A percentile compares a stretch with the other conserved stretches of the same genome.
Conservation (phyloP, 2,797 vertebrate genomes). For the Aythya fuligula region DNA sequence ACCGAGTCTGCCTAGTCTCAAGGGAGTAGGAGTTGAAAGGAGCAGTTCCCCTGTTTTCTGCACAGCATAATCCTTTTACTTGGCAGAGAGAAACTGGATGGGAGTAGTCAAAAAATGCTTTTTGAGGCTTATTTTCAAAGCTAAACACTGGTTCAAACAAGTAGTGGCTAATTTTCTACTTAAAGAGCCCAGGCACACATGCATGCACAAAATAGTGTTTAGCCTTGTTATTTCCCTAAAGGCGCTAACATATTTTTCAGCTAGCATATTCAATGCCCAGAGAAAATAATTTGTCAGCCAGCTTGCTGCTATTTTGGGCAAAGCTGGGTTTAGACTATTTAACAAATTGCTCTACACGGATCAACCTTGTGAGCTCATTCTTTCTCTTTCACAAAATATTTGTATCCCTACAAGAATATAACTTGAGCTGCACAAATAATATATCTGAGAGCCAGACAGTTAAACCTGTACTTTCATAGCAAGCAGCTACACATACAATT, state of each 20-base stretch:
- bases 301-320: conserved; percentile 46
- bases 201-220: background rate
- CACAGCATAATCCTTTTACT: conserved; percentile 5
- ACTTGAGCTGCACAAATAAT: background rate
- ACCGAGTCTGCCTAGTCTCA: background rate
- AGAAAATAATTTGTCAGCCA: conserved; percentile 50
- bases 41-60: background rate
- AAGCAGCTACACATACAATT: background rate
- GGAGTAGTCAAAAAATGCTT: background rate
- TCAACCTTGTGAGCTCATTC: conserved; percentile 15
- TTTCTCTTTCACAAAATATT: conserved; percentile 22
- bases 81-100: background rate
- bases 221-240: conserved; percentile 48
- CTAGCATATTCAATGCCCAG: conserved; percentile 8
- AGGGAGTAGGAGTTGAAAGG: conserved; percentile 4
- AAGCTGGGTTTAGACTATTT: conserved; percentile 34
- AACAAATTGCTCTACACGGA: conserved; percentile 21
- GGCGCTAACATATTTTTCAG: conserved; percentile 41
- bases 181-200: background rate
- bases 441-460: background rate
- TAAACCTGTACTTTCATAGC: background rate
- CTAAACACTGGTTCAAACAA: background rate
- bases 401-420: conserved; percentile 14
- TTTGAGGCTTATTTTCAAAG: conserved; percentile 1
- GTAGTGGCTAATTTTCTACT: conserved; percentile 9